A percentile compares a stretch with the other conserved stretches of the same genome.
Evolutionary conservation across 2,888 invertebrate species (phyloP).

Genomic region (Melanostoma mellinum): DNA sequence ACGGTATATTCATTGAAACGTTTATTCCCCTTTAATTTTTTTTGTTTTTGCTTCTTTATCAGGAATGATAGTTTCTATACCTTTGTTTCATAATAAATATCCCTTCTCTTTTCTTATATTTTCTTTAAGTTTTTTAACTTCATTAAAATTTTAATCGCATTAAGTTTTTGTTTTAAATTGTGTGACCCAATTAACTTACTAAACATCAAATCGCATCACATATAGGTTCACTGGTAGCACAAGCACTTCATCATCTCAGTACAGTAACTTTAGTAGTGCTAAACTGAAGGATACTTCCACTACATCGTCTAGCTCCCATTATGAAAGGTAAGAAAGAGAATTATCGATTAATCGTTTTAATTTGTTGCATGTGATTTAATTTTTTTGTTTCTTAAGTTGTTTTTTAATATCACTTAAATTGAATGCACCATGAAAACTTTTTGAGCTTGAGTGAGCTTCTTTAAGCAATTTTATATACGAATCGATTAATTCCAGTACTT

Average conservation of each 20-base stretch:
- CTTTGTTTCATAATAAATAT: slow-evolving; percentile 9
- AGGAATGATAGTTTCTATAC: slow-evolving; percentile 30
- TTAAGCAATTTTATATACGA: too few relatives aligned
- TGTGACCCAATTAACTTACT: slow-evolving; percentile 68
- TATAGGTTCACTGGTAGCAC: slow-evolving; percentile 82
- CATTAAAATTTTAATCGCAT: slow-evolving; percentile 27
- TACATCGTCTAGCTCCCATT: slow-evolving; percentile 80
- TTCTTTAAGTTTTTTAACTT: slow-evolving; percentile 22
- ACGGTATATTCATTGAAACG: too few relatives aligned
- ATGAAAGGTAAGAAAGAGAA: slow-evolving; percentile 80
- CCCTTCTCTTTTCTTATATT: background rate
- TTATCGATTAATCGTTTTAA: slow-evolving; percentile 27
- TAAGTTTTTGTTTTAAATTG: slow-evolving; percentile 49
- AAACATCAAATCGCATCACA: slow-evolving; percentile 72
- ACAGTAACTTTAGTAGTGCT: slow-evolving; percentile 82
- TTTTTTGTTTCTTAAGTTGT: background rate
- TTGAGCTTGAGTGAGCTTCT: too few relatives aligned
- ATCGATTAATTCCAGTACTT: too few relatives aligned
- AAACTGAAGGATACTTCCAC: slow-evolving; percentile 82
- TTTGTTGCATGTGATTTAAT: slow-evolving; percentile 41
- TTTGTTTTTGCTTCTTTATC: background rate
- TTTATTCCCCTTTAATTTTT: too few relatives aligned
- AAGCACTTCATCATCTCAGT: slow-evolving; percentile 81
- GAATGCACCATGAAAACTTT: too few relatives aligned
- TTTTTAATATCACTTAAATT: background rate